Base-by-base conservation (phyloP, 2,113 vertebrate species). In the Chrysochloris asiatica region DNA sequence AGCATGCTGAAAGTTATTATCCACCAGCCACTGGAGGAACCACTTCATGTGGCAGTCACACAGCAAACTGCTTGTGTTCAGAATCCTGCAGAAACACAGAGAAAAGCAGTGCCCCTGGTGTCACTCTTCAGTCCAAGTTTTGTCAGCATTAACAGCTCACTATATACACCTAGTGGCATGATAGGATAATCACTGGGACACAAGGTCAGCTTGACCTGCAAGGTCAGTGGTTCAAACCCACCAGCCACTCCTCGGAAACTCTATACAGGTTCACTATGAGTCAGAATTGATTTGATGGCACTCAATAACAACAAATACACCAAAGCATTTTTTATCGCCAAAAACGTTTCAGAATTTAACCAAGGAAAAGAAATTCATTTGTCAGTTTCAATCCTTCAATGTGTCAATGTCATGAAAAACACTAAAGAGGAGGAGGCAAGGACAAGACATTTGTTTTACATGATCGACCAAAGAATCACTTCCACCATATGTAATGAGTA, bases 1-100 rank as follows among this genome's bases (percentile, higher is more conserved):
- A 36, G 97, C 91, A 86, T 96, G 97, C 71, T 98, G 96, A 1
- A 98, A 92, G 16, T 52, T 95, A 54, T 91, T 97, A 65, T 97
- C 97, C 2, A 95, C 52, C 65, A 98, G 96, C 98, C 98, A 98
- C 12, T 83, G 97, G 2, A 97, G 98, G 83, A 98, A 93, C 98
- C 98, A 98, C 8, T 97, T 98, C 96, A 98, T 12, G 95, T 98
- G 98, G 95, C 98, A 98, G 47, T 98, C 98, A 54, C 98, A 98
- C 0, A 98, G 97, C 95, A 98, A 95, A 92, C 97, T 98, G 96
- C 97, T 98, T 0, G 98, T 98, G 95, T 98, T 98, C 96, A 98
- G 65, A 83, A 97, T 85, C 54, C 98, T 98, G 97, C 92, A 97
- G 86, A 92, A 84, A 95, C 85, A 33, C 76, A n/a, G 73, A 84